phyloP scores from a whole-genome alignment of 2,797 vertebrate species.

The Columba guinea region DNA sequence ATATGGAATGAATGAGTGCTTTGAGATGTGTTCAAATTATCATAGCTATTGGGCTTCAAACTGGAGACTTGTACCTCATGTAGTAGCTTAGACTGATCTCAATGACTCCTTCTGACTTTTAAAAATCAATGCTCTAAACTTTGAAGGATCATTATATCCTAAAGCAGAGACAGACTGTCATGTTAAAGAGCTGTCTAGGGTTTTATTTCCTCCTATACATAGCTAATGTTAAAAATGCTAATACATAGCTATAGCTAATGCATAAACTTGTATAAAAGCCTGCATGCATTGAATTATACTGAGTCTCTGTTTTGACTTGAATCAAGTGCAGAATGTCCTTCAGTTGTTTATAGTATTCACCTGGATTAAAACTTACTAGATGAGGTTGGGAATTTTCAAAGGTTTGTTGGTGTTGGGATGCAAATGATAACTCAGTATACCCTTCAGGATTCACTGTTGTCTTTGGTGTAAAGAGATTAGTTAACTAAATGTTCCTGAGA shows the following conservation, averaged over 20 bases:
- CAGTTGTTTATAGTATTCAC: neutral
- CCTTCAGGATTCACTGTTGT: neutral
- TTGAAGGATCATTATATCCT: neutral
- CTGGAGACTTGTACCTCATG: neutral
- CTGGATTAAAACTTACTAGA: neutral
- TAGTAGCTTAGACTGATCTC: neutral
- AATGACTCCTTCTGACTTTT: neutral
- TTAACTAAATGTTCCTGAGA: neutral
- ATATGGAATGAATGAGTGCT: neutral
- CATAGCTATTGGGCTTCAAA: neutral
- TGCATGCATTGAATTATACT: neutral
- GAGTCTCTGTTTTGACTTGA: neutral
- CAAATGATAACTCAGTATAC: neutral
- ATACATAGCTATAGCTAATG: neutral
- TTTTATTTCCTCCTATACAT: neutral
- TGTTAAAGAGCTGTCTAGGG: neutral
- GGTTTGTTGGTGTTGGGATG: neutral
- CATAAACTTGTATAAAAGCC: neutral
- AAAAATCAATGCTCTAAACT: neutral
- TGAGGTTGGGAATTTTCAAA: neutral
- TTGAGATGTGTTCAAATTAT: neutral
- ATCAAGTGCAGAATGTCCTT: neutral
- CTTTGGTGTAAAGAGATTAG: neutral
- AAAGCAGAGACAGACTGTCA: neutral
- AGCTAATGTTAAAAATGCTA: neutral